Percentiles rank a stretch among this genome's conserved stretches.
phyloP scores from a whole-genome alignment of 2,797 vertebrate species.

The Sebastiscus tertius region DNA sequence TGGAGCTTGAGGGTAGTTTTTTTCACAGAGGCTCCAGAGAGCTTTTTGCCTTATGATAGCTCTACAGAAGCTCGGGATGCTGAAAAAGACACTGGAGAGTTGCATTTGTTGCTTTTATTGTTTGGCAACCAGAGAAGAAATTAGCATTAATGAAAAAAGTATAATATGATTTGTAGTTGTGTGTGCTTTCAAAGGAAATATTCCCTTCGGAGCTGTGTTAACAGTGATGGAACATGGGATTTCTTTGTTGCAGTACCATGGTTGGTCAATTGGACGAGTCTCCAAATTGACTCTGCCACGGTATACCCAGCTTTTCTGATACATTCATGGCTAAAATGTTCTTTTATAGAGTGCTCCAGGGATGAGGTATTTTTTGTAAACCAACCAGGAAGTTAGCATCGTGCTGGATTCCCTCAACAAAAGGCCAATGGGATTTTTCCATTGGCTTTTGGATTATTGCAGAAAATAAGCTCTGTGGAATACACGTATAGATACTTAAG shows the following conservation, averaged over 20 bases:
- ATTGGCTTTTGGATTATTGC: too few relatives aligned
- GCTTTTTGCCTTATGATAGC: slow-evolving; percentile 38
- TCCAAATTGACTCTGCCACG: not conserved
- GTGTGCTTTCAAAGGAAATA: not conserved
- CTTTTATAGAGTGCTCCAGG: not conserved
- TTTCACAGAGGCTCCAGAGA: slow-evolving; percentile 28
- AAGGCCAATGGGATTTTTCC: too few relatives aligned
- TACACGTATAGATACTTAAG: too few relatives aligned
- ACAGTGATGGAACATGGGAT: not conserved
- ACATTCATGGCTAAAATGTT: not conserved
- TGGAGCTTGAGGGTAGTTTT: slow-evolving; percentile 52
- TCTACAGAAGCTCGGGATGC: not conserved
- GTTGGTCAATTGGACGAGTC: not conserved
- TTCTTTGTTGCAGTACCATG: too few relatives aligned
- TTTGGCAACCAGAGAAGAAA: not conserved
- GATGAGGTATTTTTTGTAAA: too few relatives aligned
- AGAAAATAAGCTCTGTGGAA: too few relatives aligned
- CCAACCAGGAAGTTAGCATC: too few relatives aligned
- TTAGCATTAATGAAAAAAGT: not conserved
- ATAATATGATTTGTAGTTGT: not conserved
- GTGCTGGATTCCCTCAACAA: too few relatives aligned
- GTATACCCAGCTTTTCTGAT: not conserved
- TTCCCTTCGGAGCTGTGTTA: not conserved
- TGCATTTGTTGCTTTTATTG: slow-evolving; percentile 2
- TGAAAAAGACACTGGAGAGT: slow-evolving; percentile 15